phyloP scores from a whole-genome alignment of 1,140 invertebrate species.

The Sarcophaga peregrina region DNA sequence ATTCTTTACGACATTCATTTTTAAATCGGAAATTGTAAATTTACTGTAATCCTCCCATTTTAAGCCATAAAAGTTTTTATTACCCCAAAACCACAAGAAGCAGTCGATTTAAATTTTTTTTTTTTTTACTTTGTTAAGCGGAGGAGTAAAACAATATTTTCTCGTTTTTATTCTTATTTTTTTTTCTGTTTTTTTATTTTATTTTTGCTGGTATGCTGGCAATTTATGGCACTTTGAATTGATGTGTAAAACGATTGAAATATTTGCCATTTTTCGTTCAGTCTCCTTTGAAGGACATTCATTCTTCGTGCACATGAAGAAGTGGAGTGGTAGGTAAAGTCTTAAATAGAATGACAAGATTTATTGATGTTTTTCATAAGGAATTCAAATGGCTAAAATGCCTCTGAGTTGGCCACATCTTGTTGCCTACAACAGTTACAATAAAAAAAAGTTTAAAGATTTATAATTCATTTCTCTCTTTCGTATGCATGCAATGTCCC shows the following conservation, averaged over 20 bases:
- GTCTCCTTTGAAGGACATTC: neutral
- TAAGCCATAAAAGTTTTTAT: no score
- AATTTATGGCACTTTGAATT: neutral
- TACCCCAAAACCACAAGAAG: no score
- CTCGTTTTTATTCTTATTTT: neutral
- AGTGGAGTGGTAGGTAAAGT: neutral
- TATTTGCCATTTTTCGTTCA: neutral
- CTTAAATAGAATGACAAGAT: conserved; percentile 6
- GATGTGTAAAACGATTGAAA: conserved; percentile 8
- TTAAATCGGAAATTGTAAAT: no score
- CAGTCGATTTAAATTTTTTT: no score
- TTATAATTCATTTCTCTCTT: conserved; percentile 3
- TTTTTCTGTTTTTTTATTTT: neutral
- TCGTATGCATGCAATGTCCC: neutral
- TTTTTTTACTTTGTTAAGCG: no score
- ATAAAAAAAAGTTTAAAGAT: neutral
- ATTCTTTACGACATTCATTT: no score
- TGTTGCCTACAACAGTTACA: neutral
- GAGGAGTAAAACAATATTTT: neutral
- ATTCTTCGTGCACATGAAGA: neutral
- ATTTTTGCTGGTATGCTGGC: neutral
- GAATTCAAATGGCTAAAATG: neutral
- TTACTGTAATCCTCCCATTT: no score
- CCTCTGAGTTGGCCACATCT: neutral
- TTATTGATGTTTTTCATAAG: neutral